A percentile compares a stretch with the other conserved stretches of the same genome.
These are phyloP conservation scores for Campylorhamphus procurvoides DNA, from an alignment of 2,113 vertebrate species.

Conservation along the genomic window DNA sequence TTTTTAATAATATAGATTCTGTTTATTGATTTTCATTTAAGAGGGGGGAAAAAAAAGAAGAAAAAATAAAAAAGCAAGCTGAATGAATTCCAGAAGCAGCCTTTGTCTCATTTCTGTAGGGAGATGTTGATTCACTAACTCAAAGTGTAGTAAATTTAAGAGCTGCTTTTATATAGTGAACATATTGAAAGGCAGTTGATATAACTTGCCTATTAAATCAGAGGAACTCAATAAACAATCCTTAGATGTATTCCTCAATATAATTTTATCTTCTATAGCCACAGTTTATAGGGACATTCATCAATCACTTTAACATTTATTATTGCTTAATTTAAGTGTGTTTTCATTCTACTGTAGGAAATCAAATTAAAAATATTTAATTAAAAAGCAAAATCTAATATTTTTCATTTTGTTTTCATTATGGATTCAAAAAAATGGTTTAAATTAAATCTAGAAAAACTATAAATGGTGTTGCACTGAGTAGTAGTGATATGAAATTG, in stretches of 20 bases:
- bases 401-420: neutral
- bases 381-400: neutral
- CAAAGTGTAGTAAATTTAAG: neutral
- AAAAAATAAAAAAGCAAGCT: neutral
- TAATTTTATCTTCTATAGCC: neutral
- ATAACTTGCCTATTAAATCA: neutral
- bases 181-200: neutral
- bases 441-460: constrained; percentile 7
- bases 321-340: neutral
- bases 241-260: neutral
- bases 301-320: neutral
- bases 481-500: neutral
- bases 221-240: neutral
- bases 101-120: neutral
- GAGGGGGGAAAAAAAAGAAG: neutral
- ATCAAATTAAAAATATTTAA: neutral
- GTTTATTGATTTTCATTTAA: constrained; percentile 36
- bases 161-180: neutral
- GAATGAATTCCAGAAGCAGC: neutral
- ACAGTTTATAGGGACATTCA: neutral
- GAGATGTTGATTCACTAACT: neutral
- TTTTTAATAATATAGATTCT: neutral
- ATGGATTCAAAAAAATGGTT: neutral
- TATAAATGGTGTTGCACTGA: neutral
- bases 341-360: neutral